Conservation (phyloP, 2,888 invertebrate genomes). For the Tryphoninae sp. region DNA sequence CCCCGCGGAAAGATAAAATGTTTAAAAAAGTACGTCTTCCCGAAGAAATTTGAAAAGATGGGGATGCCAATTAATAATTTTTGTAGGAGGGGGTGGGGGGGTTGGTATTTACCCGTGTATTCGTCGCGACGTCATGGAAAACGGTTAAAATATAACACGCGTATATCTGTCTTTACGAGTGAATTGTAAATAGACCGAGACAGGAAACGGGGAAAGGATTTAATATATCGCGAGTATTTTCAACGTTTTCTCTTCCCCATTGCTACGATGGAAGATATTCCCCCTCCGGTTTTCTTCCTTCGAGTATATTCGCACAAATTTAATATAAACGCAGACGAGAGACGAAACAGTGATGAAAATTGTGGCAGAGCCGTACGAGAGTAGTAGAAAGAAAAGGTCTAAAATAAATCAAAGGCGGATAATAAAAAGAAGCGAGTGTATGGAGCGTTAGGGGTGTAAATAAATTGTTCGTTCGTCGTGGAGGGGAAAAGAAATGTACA, state of each 20-base stretch:
- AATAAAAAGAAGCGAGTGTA: background rate
- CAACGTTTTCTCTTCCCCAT: conserved; percentile 2
- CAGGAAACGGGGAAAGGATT: conserved; percentile 18
- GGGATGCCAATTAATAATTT: too few species aligned
- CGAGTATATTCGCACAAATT: conserved; percentile 16
- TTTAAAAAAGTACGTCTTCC: too few species aligned
- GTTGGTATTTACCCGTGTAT: too few species aligned
- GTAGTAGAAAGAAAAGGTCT: background rate
- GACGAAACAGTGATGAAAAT: conserved; percentile 26
- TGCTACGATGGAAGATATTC: background rate
- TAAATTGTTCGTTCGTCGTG: conserved; percentile 32
- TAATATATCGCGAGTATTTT: conserved; percentile 5
- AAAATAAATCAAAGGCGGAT: background rate
- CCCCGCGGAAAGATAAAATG: too few species aligned
- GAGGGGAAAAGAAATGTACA: background rate
- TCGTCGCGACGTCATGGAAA: too few species aligned
- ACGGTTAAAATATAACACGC: too few species aligned
- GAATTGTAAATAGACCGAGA: background rate
- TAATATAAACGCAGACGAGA: conserved; percentile 21
- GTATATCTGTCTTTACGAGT: too few species aligned
- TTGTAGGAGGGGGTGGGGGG: too few species aligned
- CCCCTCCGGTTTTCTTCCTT: background rate
- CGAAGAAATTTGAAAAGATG: background rate
- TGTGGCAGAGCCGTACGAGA: conserved; percentile 16
- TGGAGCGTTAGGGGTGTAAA: conserved; percentile 35